These are phyloP conservation scores for Portunus trituberculatus DNA, from an alignment of 1,140 invertebrate species.

Conservation along the genomic window DNA sequence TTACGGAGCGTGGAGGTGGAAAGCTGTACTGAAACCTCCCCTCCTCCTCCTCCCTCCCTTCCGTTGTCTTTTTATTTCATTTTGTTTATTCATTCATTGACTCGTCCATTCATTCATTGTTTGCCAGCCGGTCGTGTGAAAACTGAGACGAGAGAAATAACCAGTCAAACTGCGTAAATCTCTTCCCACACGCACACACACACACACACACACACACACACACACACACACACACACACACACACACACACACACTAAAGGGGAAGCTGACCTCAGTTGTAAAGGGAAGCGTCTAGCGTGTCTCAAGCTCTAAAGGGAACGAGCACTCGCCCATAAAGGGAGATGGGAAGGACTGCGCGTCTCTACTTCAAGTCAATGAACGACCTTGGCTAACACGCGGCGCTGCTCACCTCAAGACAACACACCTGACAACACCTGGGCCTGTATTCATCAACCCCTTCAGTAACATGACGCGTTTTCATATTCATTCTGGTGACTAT, in stretches of 20 bases:
- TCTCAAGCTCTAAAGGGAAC: background rate
- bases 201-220: constrained; percentile 40
- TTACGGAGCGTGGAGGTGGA: background rate
- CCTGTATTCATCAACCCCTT: too few relatives aligned
- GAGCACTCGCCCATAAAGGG: background rate
- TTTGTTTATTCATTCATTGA: background rate
- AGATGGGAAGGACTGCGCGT: background rate
- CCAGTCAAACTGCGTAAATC: too few relatives aligned
- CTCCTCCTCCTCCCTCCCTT: background rate
- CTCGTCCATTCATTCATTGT: background rate
- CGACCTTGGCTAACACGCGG: background rate
- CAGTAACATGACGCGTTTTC: too few relatives aligned
- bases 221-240: constrained; percentile 49
- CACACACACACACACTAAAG: constrained; percentile 44
- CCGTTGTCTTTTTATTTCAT: background rate
- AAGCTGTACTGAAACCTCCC: background rate
- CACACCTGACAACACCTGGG: too few relatives aligned
- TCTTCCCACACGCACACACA: background rate
- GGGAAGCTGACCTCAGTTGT: background rate
- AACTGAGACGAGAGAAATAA: background rate
- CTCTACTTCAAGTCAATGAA: background rate
- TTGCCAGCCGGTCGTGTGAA: background rate
- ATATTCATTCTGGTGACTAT: too few relatives aligned
- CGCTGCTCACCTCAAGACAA: background rate
- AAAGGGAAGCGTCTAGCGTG: background rate